A percentile compares a stretch with the other conserved stretches of the same genome.
These are phyloP conservation scores for Dasypolia templi DNA, from an alignment of 2,888 invertebrate genomes.

Conservation along the genomic window DNA sequence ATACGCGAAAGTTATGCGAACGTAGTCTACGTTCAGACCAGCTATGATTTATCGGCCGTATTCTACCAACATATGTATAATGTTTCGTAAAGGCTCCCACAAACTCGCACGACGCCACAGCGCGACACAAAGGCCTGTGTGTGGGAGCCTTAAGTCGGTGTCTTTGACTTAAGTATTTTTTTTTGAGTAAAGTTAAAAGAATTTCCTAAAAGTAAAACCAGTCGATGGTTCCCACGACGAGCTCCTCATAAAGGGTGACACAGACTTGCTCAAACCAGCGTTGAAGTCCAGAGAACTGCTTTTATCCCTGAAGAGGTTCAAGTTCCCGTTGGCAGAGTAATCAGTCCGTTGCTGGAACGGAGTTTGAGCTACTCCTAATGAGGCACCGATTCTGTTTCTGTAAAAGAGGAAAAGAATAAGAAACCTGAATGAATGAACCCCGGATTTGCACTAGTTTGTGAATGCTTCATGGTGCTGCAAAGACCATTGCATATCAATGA, in stretches of 20 bases:
- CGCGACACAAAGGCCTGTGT: too few relatives aligned
- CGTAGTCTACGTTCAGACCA: too few relatives aligned
- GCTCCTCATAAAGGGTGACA: conserved; percentile 69
- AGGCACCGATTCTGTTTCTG: conserved; percentile 73
- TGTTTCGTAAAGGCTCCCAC: too few relatives aligned
- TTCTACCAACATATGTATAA: background rate
- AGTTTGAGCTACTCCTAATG: conserved; percentile 69
- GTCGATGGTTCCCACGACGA: conserved; percentile 72
- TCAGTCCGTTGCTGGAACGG: conserved; percentile 73
- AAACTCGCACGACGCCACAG: too few relatives aligned
- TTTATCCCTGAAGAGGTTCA: conserved; percentile 71
- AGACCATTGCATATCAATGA: too few relatives aligned
- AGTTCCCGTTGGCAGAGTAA: conserved; percentile 73
- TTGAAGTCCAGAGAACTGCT: conserved; percentile 74
- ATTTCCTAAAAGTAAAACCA: conserved; percentile 69
- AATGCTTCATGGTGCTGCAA: too few relatives aligned
- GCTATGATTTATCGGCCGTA: background rate
- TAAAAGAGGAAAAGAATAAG: conserved; percentile 1
- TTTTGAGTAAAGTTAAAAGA: conserved; percentile 55
- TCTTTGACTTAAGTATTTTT: too few relatives aligned
- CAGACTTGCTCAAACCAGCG: conserved; percentile 72
- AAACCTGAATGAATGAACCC: too few relatives aligned
- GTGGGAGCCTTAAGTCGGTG: too few relatives aligned
- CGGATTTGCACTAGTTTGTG: too few relatives aligned
- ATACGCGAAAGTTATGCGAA: too few relatives aligned